Evolutionary conservation across 1,140 invertebrate genomes (phyloP).

Genomic region (Scaptodrosophila lebanonensis): DNA sequence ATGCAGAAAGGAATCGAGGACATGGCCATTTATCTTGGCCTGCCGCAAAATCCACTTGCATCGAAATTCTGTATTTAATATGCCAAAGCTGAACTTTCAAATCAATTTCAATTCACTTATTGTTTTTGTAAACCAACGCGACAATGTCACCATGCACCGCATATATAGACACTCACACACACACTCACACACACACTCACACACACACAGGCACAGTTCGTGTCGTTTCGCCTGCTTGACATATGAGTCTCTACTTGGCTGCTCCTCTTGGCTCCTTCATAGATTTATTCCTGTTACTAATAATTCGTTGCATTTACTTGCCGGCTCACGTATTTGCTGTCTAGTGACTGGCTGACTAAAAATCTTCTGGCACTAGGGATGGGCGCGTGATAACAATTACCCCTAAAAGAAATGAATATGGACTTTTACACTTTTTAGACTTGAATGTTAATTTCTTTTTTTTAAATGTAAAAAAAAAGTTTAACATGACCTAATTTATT

Average conservation of each 20-base stretch:
- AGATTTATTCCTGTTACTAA: constrained; percentile 15
- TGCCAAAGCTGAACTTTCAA: constrained; percentile 53
- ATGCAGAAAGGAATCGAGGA: too few species aligned
- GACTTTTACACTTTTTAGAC: too few species aligned
- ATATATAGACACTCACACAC: too few species aligned
- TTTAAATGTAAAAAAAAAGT: too few species aligned
- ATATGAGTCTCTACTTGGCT: constrained; percentile 17
- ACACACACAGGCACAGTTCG: neutral
- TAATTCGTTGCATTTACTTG: constrained; percentile 33
- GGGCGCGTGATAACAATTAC: too few species aligned
- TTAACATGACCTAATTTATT: too few species aligned
- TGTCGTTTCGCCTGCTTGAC: constrained; percentile 17
- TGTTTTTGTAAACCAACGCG: neutral
- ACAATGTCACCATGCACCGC: neutral
- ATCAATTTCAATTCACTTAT: constrained; percentile 57
- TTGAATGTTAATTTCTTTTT: too few species aligned
- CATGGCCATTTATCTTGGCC: neutral
- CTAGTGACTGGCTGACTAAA: too few species aligned
- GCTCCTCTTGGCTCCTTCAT: constrained; percentile 12
- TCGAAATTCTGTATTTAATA: constrained; percentile 51
- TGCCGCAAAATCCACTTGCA: constrained; percentile 23
- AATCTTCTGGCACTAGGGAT: too few species aligned
- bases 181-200: too few species aligned
- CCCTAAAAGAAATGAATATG: too few species aligned
- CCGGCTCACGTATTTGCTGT: constrained; percentile 54